Conservation (phyloP, 2,888 invertebrate species). For the Mimachlamys varia region DNA sequence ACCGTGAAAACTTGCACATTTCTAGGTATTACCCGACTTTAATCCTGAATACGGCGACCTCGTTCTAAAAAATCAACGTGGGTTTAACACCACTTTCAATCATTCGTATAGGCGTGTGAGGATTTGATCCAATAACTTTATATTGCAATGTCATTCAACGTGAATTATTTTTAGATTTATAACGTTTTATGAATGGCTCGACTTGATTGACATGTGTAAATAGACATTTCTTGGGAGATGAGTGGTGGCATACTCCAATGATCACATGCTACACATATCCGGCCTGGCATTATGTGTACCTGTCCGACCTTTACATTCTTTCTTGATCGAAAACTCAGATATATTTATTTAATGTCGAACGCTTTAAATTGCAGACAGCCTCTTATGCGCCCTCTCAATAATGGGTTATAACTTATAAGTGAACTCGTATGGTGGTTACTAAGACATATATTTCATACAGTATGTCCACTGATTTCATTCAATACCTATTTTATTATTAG, state of each 20-base stretch:
- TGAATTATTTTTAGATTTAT: conserved; percentile 19
- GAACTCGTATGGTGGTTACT: too few relatives aligned
- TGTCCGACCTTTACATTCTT: not conserved
- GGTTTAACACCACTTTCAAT: not conserved
- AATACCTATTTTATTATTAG: too few relatives aligned
- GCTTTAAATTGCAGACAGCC: not conserved
- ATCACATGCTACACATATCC: not conserved
- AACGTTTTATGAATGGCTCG: not conserved
- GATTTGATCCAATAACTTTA: conserved; percentile 8
- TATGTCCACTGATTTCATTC: too few relatives aligned
- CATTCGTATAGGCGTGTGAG: not conserved
- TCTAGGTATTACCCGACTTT: not conserved
- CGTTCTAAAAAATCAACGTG: not conserved
- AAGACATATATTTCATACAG: too few relatives aligned
- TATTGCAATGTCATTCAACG: conserved; percentile 20
- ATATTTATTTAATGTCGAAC: not conserved
- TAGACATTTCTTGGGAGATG: conserved; percentile 11
- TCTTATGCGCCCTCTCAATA: not conserved
- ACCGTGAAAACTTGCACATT: not conserved
- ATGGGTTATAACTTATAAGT: not conserved
- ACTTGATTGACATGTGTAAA: conserved; percentile 11
- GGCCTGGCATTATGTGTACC: not conserved
- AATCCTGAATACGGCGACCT: not conserved
- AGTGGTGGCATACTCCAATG: not conserved
- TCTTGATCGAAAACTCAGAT: not conserved